Conservation (phyloP, 2,797 vertebrate genomes). For the Sphaeramia orbicularis region DNA sequence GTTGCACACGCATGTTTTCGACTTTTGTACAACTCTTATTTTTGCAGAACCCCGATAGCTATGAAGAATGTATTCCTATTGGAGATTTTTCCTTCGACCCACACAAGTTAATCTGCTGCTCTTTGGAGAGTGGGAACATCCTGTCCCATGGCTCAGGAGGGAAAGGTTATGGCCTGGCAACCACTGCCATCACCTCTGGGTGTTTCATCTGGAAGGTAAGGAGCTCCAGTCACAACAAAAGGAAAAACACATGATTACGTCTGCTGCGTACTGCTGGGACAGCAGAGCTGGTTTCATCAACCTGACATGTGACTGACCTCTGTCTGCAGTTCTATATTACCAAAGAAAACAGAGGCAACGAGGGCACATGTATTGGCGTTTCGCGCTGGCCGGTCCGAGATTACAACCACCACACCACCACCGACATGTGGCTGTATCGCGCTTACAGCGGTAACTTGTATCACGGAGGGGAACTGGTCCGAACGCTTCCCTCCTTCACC, state of each 20-base stretch:
- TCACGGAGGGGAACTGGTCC: constrained; percentile 86
- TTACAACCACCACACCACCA: constrained; percentile 89
- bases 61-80: constrained; percentile 88
- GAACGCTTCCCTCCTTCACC: constrained; percentile 86
- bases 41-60: constrained; percentile 76
- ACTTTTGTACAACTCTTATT: constrained; percentile 5
- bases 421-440: constrained; percentile 90
- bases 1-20: neutral
- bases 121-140: constrained; percentile 86
- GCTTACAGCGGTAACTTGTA: constrained; percentile 89
- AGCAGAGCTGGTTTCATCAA: neutral
- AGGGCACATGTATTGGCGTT: constrained; percentile 87
- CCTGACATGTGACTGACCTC: neutral
- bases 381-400: constrained; percentile 88
- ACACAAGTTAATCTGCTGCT: constrained; percentile 86
- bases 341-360: constrained; percentile 89
- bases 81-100: constrained; percentile 89
- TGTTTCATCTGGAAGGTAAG: constrained; percentile 89
- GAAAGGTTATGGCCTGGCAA: constrained; percentile 88
- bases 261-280: neutral
- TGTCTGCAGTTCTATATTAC: constrained; percentile 83
- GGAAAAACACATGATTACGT: neutral
- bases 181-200: constrained; percentile 87
- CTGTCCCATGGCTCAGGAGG: constrained; percentile 88
- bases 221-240: neutral